Evolutionary conservation across 2,797 vertebrate species (phyloP), one percentile per base, ranked within the genome.

Genomic region (Pangasius mekongensis): DNA sequence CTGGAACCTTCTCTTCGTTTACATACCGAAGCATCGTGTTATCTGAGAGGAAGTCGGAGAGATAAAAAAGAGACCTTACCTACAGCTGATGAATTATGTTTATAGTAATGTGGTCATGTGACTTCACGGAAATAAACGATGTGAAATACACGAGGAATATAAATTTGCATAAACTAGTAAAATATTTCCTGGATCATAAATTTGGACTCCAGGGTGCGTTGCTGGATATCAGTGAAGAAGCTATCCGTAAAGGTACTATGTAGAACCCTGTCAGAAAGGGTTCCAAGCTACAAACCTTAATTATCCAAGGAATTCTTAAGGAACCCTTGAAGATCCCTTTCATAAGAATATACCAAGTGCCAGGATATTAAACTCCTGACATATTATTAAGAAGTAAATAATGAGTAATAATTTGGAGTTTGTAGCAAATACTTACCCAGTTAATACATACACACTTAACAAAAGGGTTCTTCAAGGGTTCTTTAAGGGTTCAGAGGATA

Each of bases 1-100:
- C 98, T 56, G 96, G 94, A 91, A 95, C 95, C 93, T 98, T 97
- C 92, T 99, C 98, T 90, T 98, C 98, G 87, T 96, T 98, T 89
- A 98, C 98, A 30, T 98, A 99, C 30, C 98, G 97, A 94, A 99
- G 95, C 89, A 99, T 94, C 0, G 98, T 97, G 69, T 97, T 97
- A 93, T 96, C 96, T 96, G 92, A 16, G 30, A 89, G 49, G 62
- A 30, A 86, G 80, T 67, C 69, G 71, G 74, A 71, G 81, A 54
- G 22, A 43, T 4, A 10, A n/a, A 13, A 60, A 3, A 24, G 3
- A 30, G 47, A n/a, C 2, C 18, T 77, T 54, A 54, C 27, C 24
- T 27, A 6, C 24, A 49, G 47, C 47, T 9, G 74, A 52, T 30
- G 27, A n/a, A n/a, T n/a, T 49, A 1, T 27, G 13, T 30, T 52